phyloP scores from a whole-genome alignment of 2,797 vertebrate species.

The Tympanoctomys barrerae region DNA sequence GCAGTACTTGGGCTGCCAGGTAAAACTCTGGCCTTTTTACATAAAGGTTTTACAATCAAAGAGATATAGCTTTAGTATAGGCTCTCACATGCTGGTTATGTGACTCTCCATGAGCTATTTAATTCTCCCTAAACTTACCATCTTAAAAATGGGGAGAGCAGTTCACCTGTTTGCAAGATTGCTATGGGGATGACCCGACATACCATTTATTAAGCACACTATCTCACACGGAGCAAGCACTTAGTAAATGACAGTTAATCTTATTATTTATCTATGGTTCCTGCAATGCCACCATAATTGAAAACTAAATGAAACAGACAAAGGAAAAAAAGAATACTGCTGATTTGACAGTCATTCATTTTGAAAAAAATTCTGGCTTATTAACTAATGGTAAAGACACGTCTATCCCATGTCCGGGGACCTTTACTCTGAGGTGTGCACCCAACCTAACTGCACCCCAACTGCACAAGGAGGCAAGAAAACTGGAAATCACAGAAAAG shows the following conservation, averaged over 20 bases:
- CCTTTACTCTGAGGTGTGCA: not conserved
- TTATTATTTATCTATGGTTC: not conserved
- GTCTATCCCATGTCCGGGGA: not conserved
- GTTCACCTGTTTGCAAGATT: not conserved
- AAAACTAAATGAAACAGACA: not conserved
- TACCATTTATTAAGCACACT: not conserved
- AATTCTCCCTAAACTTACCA: not conserved
- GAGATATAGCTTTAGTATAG: not conserved
- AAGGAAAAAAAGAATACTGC: not conserved
- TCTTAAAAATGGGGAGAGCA: slow-evolving; percentile 17
- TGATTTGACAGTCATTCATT: not conserved
- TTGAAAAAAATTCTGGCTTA: not conserved
- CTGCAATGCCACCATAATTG: not conserved
- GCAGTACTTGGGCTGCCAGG: not conserved
- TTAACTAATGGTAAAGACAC: not conserved
- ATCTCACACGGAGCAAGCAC: not conserved
- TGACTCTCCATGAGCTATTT: not conserved
- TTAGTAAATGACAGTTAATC: not conserved
- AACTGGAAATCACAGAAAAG: not conserved
- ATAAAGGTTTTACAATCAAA: not conserved
- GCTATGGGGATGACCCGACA: not conserved
- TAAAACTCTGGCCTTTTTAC: not conserved
- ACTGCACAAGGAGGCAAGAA: not conserved
- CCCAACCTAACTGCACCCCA: not conserved
- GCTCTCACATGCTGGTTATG: not conserved